phyloP scores from a whole-genome alignment of 2,113 vertebrate species.

The Pelodiscus sinensis region DNA sequence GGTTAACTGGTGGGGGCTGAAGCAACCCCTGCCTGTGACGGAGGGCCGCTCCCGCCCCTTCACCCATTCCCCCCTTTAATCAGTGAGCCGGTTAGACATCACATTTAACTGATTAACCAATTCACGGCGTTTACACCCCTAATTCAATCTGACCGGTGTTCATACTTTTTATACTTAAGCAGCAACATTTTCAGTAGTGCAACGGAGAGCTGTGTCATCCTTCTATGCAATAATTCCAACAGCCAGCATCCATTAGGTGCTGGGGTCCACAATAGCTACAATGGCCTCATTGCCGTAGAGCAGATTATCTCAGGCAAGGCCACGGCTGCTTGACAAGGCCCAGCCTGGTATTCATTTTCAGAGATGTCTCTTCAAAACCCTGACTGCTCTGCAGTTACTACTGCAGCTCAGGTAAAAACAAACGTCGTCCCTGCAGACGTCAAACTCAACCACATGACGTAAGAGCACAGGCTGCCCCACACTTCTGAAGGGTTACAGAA shows the following conservation, averaged over 20 bases:
- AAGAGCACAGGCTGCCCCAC: background rate
- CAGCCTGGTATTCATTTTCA: background rate
- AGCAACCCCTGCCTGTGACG: too few relatives aligned
- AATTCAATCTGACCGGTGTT: background rate
- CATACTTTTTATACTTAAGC: background rate
- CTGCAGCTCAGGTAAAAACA: background rate
- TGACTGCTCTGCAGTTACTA: background rate
- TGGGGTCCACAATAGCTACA: background rate
- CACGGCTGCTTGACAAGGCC: background rate
- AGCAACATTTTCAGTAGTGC: background rate
- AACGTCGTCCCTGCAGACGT: background rate
- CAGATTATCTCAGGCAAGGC: background rate
- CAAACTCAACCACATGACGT: background rate
- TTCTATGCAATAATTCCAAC: background rate
- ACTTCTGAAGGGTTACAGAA: slow-evolving; percentile 26
- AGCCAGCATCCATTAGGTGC: background rate
- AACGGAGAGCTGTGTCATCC: background rate
- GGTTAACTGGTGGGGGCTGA: too few relatives aligned
- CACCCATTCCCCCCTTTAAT: too few relatives aligned
- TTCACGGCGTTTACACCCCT: too few relatives aligned
- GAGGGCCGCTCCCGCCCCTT: too few relatives aligned
- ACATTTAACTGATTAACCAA: too few relatives aligned
- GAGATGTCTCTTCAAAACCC: background rate
- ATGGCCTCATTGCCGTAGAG: background rate
- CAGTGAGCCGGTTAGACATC: too few relatives aligned